Conservation (phyloP, 2,797 vertebrate genomes). For the Petrocephalus schoutedeni region DNA sequence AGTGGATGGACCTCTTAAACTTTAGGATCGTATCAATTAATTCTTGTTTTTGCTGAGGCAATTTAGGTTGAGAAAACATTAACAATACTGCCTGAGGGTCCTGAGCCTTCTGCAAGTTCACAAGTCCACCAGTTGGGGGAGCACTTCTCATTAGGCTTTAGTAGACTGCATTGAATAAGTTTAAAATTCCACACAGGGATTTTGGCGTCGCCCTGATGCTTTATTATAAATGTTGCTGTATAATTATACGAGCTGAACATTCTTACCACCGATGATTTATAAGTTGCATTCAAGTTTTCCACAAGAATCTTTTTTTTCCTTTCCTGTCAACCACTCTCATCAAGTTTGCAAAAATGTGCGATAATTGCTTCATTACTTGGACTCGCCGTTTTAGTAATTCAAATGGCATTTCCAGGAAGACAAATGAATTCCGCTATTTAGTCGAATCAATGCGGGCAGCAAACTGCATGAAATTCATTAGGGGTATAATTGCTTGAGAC, state of each 20-base stretch:
- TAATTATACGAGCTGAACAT: not conserved
- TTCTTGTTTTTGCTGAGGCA: not conserved
- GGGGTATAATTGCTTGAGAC: slow-evolving; percentile 22
- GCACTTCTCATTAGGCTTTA: not conserved
- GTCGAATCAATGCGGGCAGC: slow-evolving; percentile 17
- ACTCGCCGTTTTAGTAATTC: slow-evolving; percentile 4
- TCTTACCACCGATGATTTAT: not conserved
- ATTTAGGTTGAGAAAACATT: not conserved
- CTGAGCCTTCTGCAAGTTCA: not conserved
- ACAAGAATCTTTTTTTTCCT: not conserved
- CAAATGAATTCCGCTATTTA: slow-evolving; percentile 21
- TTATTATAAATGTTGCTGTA: not conserved
- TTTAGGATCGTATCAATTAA: not conserved
- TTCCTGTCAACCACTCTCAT: slow-evolving; percentile 12
- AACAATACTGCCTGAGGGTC: not conserved
- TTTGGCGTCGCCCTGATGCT: not conserved
- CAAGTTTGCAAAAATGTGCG: slow-evolving; percentile 12
- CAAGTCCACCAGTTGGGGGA: not conserved
- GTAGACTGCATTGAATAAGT: not conserved
- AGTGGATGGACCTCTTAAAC: not conserved
- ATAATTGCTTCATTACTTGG: slow-evolving; percentile 16
- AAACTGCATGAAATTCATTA: slow-evolving; percentile 24
- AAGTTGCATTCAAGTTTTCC: not conserved
- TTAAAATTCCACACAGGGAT: not conserved
- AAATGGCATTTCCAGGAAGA: slow-evolving; percentile 20